phyloP scores from a whole-genome alignment of 2,797 vertebrate species.

The Tenualosa ilisha region DNA sequence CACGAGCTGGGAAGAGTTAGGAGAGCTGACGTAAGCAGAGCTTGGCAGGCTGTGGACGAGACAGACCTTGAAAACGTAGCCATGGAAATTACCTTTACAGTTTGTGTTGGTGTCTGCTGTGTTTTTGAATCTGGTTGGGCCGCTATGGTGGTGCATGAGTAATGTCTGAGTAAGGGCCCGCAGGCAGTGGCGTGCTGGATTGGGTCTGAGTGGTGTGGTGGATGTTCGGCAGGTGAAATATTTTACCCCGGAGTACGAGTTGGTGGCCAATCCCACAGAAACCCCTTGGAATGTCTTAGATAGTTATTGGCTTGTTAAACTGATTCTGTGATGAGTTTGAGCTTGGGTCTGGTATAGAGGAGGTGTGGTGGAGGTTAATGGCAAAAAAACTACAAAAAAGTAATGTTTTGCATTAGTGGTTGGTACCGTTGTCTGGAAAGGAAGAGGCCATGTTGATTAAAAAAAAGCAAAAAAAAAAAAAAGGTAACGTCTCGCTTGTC shows the following conservation, averaged over 20 bases:
- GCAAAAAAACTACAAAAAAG: background rate
- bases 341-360: background rate
- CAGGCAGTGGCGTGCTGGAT: background rate
- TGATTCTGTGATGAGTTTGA: background rate
- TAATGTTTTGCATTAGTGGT: background rate
- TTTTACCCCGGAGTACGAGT: background rate
- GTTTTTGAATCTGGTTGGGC: constrained; percentile 2
- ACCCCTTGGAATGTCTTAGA: background rate
- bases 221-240: background rate
- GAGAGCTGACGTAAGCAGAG: background rate
- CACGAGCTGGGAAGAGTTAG: background rate
- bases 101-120: constrained; percentile 14
- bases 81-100: constrained; percentile 28
- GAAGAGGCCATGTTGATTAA: background rate
- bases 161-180: background rate
- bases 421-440: background rate
- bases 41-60: constrained; percentile 18
- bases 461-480: background rate
- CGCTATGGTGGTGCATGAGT: background rate
- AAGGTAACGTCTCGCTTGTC: background rate
- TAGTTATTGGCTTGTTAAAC: background rate
- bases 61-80: constrained; percentile 28
- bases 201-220: background rate
- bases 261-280: background rate
- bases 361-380: background rate